phyloP scores from a whole-genome alignment of 2,797 vertebrate genomes.

The Enteromius afrohamiltoni region DNA sequence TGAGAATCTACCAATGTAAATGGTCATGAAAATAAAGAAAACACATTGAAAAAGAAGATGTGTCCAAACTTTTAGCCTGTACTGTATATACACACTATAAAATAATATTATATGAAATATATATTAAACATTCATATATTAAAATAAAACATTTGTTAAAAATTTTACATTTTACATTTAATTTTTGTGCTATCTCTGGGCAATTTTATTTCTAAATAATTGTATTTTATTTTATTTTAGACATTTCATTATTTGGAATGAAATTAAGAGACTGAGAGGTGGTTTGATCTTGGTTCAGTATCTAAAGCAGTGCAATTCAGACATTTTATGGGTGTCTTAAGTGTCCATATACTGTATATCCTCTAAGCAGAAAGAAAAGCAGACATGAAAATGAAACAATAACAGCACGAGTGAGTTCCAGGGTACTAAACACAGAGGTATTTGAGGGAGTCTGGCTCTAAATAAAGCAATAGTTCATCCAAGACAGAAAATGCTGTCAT shows the following conservation, averaged over 20 bases:
- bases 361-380: constrained; percentile 19
- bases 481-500: background rate
- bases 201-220: too few relatives aligned
- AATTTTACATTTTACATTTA: too few relatives aligned
- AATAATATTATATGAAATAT: too few relatives aligned
- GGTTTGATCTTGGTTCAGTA: background rate
- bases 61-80: too few relatives aligned
- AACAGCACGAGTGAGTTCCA: background rate
- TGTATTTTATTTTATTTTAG: background rate
- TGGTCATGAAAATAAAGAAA: too few relatives aligned
- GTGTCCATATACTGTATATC: background rate
- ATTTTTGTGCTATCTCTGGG: too few relatives aligned
- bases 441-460: background rate
- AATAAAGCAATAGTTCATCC: background rate
- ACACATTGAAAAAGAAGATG: too few relatives aligned
- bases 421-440: background rate
- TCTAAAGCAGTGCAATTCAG: constrained; percentile 1
- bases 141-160: too few relatives aligned
- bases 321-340: constrained; percentile 3
- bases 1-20: too few relatives aligned
- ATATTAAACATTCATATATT: too few relatives aligned
- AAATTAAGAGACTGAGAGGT: background rate
- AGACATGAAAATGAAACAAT: constrained; percentile 33
- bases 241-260: background rate
- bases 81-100: too few relatives aligned